A percentile compares a stretch with the other conserved stretches of the same genome.
Conservation (phyloP, 2,797 vertebrate species). For the Onychomys arenicola region DNA sequence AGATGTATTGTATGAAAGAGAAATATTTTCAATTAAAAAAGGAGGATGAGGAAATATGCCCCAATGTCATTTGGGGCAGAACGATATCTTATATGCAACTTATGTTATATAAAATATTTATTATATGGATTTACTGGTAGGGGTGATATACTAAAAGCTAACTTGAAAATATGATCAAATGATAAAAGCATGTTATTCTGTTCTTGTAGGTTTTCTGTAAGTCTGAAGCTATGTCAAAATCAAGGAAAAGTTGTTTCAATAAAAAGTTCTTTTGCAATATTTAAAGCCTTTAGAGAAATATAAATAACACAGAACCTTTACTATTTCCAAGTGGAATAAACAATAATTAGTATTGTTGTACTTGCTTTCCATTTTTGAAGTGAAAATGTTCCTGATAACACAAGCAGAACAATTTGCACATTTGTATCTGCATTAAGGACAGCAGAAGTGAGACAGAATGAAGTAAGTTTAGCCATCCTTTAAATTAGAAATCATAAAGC, state of each 20-base stretch:
- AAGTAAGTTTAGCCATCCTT: background rate
- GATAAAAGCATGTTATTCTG: background rate
- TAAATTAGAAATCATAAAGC: conserved; percentile 56
- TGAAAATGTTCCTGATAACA: background rate
- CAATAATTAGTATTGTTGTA: background rate
- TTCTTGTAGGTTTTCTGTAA: conserved; percentile 7
- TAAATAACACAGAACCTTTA: conserved; percentile 20
- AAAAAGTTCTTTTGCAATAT: conserved; percentile 33
- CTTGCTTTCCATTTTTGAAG: conserved; percentile 24
- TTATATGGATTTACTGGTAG: background rate
- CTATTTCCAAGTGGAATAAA: background rate
- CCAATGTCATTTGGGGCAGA: background rate
- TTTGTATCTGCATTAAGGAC: background rate
- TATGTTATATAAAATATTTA: background rate
- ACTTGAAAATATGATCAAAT: conserved; percentile 31
- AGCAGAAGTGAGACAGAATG: background rate
- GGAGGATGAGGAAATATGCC: background rate
- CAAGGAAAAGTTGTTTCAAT: conserved; percentile 3
- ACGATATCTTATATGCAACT: background rate
- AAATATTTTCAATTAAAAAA: background rate
- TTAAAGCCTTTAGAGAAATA: conserved; percentile 24
- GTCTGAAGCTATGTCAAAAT: conserved; percentile 12
- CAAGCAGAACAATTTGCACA: background rate
- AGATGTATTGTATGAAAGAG: background rate
- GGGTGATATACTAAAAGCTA: background rate